A percentile compares a stretch with the other conserved stretches of the same genome.
These are phyloP conservation scores for Mobula hypostoma DNA, from an alignment of 2,113 vertebrate genomes.

Conservation along the genomic window DNA sequence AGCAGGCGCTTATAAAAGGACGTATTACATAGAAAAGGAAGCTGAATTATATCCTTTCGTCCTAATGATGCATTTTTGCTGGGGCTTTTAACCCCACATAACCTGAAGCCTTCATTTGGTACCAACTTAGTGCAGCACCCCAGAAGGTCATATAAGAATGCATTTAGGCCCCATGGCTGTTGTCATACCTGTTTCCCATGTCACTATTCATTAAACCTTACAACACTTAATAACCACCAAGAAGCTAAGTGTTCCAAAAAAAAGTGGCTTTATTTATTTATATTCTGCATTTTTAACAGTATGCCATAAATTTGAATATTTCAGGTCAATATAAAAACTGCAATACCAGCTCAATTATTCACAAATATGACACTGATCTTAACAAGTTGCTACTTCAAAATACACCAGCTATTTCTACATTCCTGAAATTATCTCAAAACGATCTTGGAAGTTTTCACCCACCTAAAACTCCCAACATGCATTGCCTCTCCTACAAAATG, in stretches of 20 bases:
- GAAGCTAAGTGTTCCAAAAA: background rate
- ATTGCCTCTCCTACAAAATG: background rate
- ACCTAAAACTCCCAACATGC: background rate
- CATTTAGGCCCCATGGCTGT: background rate
- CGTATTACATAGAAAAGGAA: background rate
- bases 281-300: background rate
- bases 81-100: background rate
- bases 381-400: background rate
- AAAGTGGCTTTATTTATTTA: background rate
- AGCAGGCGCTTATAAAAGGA: background rate
- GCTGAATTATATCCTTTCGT: background rate
- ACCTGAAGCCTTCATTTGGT: background rate
- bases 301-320: background rate
- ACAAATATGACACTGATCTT: background rate
- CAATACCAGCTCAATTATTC: background rate
- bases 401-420: background rate
- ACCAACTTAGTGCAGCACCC: background rate
- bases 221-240: background rate
- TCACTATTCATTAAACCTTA: background rate
- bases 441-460: background rate
- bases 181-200: background rate
- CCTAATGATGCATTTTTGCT: background rate
- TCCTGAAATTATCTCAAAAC: background rate
- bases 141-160: background rate
- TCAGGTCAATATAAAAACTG: background rate